phyloP scores from a whole-genome alignment of 2,113 vertebrate species.

The Turnix velox region DNA sequence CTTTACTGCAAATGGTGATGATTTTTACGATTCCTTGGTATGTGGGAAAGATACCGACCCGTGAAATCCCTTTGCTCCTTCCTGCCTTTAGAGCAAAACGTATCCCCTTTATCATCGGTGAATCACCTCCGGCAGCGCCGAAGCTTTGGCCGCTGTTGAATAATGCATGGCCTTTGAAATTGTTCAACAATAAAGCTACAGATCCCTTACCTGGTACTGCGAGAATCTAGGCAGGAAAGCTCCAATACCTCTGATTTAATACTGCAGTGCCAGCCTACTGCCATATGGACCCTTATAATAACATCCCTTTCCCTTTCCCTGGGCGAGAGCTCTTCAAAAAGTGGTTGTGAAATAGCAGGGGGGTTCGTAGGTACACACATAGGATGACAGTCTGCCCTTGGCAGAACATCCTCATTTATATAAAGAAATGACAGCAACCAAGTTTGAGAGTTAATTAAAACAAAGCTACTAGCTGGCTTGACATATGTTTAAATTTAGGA shows the following conservation, averaged over 20 bases:
- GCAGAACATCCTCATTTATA: constrained; percentile 40
- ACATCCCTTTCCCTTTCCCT: not conserved
- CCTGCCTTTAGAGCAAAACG: not conserved
- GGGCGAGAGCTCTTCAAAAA: constrained; percentile 14
- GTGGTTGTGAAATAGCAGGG: constrained; percentile 21
- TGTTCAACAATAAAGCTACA: constrained; percentile 35
- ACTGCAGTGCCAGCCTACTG: not conserved
- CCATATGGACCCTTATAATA: constrained; percentile 29
- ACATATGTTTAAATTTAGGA: constrained; percentile 57
- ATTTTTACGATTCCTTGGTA: not conserved
- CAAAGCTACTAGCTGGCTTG: constrained; percentile 51
- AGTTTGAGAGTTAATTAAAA: constrained; percentile 60
- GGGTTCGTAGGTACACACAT: not conserved
- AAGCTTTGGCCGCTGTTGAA: not conserved
- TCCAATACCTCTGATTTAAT: constrained; percentile 21
- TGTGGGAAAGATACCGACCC: not conserved
- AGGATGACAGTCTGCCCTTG: constrained; percentile 36
- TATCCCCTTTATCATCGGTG: constrained; percentile 9
- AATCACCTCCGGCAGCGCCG: not conserved
- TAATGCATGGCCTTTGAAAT: constrained; percentile 31
- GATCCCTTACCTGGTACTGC: not conserved
- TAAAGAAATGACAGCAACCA: constrained; percentile 37
- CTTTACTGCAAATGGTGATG: not conserved
- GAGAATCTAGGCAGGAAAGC: constrained; percentile 1
- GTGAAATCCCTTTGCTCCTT: not conserved